Evolutionary conservation across 1,140 invertebrate species (phyloP), one percentile per base, ranked within the genome.

Genomic region (Dendrolimus kikuchii): DNA sequence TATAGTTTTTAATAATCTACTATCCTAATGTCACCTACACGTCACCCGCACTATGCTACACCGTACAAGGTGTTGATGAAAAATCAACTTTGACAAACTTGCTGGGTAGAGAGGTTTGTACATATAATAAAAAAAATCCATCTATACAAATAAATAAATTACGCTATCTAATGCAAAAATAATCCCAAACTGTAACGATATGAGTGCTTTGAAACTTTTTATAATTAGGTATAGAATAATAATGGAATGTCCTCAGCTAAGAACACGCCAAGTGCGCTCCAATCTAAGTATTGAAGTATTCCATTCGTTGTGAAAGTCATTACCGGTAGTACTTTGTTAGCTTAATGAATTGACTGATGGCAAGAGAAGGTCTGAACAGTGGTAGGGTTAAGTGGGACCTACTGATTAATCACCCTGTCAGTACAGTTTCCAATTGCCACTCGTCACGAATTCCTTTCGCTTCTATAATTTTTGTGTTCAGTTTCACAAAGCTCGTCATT

Each of bases 331-430:
- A 82, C 78, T 85, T 80, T 83, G 80, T 83, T 80, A 77, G 70
- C 71, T 77, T 85, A 85, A 83, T 83, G 81, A 83, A 83, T 85
- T 81, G 81, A 85, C 78, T 80, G 81, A 85, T 82, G 81, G 72
- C 71, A 74, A 64, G 75, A 71, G 71, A 61, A 72, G 71, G 69
- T 71, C 69, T 75, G 69, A 78, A 77, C 74, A 76, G 66, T 77
- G 77, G 75, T 79, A 71, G 81, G 78, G 80, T 83, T 85, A 81
- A 85, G 78, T 78, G 78, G 71, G 66, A 77, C 67, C 67, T 74
- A 64, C 76, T 79, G 78, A 85, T 85, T 81, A 81, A 85, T 83
- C 80, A 81, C 71, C 71, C 74, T 81, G 81, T 81, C 80, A 81
- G 66, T 83, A 69, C 74, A 70, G 78, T 76, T 81, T 75, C 73